phyloP scores from a whole-genome alignment of 2,888 invertebrate species.

The Acholoe squamosa region DNA sequence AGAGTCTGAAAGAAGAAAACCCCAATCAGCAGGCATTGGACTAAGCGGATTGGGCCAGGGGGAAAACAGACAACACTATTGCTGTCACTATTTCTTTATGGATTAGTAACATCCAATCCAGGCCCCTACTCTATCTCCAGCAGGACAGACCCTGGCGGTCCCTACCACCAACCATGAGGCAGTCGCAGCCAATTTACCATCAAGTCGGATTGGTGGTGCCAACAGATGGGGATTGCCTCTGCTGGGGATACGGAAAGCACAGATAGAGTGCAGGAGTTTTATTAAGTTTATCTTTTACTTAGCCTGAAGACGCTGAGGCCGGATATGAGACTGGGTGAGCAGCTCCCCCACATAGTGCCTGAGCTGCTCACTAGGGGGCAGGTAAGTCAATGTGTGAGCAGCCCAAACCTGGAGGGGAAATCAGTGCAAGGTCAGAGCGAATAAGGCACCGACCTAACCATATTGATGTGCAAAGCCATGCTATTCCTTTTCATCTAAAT shows the following conservation, averaged over 20 bases:
- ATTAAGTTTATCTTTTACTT: conserved; percentile 21
- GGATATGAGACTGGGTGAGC: background rate
- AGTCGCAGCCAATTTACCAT: background rate
- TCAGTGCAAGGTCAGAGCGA: too few relatives aligned
- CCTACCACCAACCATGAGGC: too few relatives aligned
- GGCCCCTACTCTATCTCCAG: background rate
- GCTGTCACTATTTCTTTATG: conserved; percentile 2
- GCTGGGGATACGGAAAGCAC: background rate
- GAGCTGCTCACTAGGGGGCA: too few relatives aligned
- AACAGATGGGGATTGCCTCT: background rate
- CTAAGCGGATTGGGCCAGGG: background rate
- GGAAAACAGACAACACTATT: conserved; percentile 10
- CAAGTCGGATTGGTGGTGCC: background rate
- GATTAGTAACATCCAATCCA: conserved; percentile 27
- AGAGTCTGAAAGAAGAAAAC: background rate
- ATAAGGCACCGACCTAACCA: too few relatives aligned
- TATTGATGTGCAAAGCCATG: too few relatives aligned
- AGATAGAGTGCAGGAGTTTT: background rate
- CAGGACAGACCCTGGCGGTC: too few relatives aligned
- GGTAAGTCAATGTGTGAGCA: too few relatives aligned
- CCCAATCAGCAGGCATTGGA: background rate
- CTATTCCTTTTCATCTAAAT: background rate
- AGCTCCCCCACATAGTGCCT: background rate
- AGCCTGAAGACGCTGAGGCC: background rate
- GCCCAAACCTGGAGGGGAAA: too few relatives aligned